Evolutionary conservation across 2,113 vertebrate species (phyloP).

Genomic region (Zapus hudsonius): DNA sequence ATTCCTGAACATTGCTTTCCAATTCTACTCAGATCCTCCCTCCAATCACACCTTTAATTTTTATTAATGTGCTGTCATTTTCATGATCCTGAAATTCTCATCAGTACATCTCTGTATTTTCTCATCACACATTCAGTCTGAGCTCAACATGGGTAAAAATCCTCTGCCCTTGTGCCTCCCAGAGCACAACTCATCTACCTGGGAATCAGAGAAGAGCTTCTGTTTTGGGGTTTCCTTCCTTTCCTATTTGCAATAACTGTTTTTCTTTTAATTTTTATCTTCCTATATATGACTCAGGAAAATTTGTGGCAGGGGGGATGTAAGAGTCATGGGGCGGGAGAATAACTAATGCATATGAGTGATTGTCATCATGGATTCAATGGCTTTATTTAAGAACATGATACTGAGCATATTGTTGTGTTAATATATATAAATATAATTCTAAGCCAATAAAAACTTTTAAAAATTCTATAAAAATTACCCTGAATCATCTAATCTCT

Average conservation of each 20-base stretch:
- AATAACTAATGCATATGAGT: no score
- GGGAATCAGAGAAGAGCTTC: neutral
- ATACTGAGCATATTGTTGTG: no score
- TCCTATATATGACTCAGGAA: no score
- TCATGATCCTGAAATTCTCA: no score
- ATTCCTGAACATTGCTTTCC: neutral
- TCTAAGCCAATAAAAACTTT: no score
- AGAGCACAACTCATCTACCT: neutral
- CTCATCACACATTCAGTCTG: neutral
- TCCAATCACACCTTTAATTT: neutral
- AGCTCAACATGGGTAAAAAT: accelerated
- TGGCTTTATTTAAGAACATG: no score
- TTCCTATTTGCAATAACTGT: neutral
- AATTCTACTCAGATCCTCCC: neutral
- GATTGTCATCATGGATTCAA: no score
- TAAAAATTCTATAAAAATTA: no score
- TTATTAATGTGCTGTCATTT: neutral
- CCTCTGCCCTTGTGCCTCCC: neutral
- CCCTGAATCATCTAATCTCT: accelerated
- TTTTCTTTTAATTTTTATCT: neutral
- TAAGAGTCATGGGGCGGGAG: no score
- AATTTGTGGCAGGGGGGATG: no score
- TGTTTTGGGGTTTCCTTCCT: neutral
- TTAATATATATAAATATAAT: no score
- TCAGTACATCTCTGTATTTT: neutral